These are phyloP conservation scores for Oceanodroma leucorhoa DNA, from an alignment of 2,797 vertebrate species.

Conservation along the genomic window DNA sequence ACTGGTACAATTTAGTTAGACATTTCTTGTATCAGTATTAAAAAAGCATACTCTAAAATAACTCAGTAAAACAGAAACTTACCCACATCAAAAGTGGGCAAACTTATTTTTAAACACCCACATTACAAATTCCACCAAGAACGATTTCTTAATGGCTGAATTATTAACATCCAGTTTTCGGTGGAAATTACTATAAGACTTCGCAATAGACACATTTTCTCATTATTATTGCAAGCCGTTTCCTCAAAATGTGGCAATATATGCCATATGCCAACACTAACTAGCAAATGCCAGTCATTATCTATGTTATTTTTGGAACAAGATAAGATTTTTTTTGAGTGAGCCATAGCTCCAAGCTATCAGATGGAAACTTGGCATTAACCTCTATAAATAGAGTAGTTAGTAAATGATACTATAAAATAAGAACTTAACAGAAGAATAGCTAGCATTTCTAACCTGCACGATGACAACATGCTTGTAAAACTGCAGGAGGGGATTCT, in stretches of 20 bases:
- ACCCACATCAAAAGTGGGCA: neutral
- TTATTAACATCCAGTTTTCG: neutral
- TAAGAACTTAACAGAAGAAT: neutral
- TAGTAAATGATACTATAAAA: slow-evolving; percentile 4
- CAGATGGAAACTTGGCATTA: neutral
- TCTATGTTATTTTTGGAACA: slow-evolving; percentile 35
- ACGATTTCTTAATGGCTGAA: neutral
- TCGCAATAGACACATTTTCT: neutral
- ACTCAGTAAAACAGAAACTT: neutral
- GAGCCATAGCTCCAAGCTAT: neutral
- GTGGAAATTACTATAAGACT: neutral
- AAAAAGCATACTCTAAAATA: neutral
- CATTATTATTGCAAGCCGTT: neutral
- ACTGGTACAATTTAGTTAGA: neutral
- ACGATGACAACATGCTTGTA: neutral
- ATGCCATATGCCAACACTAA: neutral
- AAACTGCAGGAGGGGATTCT: neutral
- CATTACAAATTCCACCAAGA: neutral
- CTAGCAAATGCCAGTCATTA: neutral
- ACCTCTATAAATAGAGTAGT: neutral
- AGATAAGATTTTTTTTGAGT: slow-evolving; percentile 22
- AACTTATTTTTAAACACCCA: neutral
- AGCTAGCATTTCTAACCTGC: neutral
- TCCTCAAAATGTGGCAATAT: neutral
- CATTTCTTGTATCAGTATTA: neutral